phyloP scores from a whole-genome alignment of 2,113 vertebrate species.

The Cottus gobio region DNA sequence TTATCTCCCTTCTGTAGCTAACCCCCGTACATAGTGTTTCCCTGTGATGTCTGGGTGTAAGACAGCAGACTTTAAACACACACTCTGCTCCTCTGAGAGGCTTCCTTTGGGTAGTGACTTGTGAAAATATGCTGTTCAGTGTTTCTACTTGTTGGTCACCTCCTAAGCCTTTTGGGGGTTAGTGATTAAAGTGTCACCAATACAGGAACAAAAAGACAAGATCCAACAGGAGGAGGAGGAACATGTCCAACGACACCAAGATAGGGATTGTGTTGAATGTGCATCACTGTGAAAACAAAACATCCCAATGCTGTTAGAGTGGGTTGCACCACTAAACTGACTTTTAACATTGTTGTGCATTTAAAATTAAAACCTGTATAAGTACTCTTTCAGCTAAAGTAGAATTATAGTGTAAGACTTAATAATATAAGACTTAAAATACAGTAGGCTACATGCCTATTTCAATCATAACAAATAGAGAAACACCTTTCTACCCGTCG shows the following conservation, averaged over 20 bases:
- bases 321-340: no score
- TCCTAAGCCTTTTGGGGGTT: neutral
- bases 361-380: neutral
- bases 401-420: neutral
- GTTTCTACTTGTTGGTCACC: neutral
- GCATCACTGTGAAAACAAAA: neutral
- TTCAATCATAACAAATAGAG: neutral
- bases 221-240: neutral
- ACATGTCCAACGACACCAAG: neutral
- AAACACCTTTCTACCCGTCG: neutral
- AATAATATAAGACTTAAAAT: neutral
- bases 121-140: neutral
- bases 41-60: slow-evolving; percentile 53
- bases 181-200: neutral
- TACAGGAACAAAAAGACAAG: neutral
- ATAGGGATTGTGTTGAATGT: neutral
- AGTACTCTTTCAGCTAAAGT: neutral
- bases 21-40: slow-evolving; percentile 36
- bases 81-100: neutral
- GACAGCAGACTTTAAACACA: slow-evolving; percentile 19
- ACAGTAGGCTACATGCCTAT: neutral
- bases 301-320: neutral
- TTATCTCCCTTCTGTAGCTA: slow-evolving; percentile 66
- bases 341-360: neutral
- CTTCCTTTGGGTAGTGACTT: neutral